A percentile compares a stretch with the other conserved stretches of the same genome.
Evolutionary conservation across 2,888 invertebrate genomes (phyloP).

Genomic region (Embidobia sp.): DNA sequence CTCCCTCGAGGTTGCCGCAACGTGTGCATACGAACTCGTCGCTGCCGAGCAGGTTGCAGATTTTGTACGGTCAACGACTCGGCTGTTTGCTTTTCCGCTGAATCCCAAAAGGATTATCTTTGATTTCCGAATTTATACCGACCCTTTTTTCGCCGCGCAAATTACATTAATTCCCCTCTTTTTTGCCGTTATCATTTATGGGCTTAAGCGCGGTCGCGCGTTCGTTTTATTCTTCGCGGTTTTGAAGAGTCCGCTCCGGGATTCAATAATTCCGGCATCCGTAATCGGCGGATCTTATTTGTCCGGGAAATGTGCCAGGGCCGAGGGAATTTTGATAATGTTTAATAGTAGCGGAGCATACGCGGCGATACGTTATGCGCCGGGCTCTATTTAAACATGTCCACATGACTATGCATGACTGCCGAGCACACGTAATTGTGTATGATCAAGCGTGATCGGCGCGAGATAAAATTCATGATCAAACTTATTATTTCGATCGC

Average conservation of each 20-base stretch:
- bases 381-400: slow-evolving; percentile 38
- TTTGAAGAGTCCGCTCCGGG: too few species aligned
- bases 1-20: slow-evolving; percentile 67
- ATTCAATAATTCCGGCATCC: slow-evolving; percentile 9
- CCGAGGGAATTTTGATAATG: slow-evolving; percentile 28
- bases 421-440: slow-evolving; percentile 26
- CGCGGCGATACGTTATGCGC: slow-evolving; percentile 8
- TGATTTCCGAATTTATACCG: slow-evolving; percentile 47
- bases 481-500: slow-evolving; percentile 36
- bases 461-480: slow-evolving; percentile 29
- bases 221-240: too few species aligned
- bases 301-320: slow-evolving; percentile 34
- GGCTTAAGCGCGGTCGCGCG: too few species aligned
- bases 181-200: slow-evolving; percentile 2
- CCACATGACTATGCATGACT: slow-evolving; percentile 50
- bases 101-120: slow-evolving; percentile 60
- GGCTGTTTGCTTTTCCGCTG: slow-evolving; percentile 50
- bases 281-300: slow-evolving; percentile 33
- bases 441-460: slow-evolving; percentile 34
- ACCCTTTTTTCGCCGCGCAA: slow-evolving; percentile 16
- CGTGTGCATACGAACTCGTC: slow-evolving; percentile 56
- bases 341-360: slow-evolving; percentile 20
- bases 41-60: slow-evolving; percentile 60
- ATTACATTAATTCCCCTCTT: slow-evolving; percentile 7
- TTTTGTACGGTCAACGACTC: slow-evolving; percentile 61